Percentiles rank a stretch among this genome's conserved stretches.
Evolutionary conservation across 2,888 invertebrate species (phyloP).

Genomic region (Callyntrura sp.): DNA sequence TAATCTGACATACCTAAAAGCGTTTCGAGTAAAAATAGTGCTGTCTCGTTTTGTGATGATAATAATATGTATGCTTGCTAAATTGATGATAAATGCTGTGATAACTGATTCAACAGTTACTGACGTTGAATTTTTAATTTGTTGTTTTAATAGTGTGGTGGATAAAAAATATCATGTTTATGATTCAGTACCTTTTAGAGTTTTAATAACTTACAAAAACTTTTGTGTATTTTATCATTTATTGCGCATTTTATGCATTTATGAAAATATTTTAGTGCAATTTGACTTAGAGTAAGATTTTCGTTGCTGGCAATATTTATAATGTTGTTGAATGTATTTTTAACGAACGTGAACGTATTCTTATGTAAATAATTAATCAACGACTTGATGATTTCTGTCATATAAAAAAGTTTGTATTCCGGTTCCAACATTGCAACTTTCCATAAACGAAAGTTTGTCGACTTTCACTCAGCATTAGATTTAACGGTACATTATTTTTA

Average conservation of each 20-base stretch:
- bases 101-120: conserved; percentile 60
- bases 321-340: too few relatives aligned
- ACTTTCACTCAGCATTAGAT: too few relatives aligned
- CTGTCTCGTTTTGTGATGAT: conserved; percentile 65
- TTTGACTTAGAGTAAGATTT: neutral
- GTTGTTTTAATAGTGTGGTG: neutral
- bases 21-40: neutral
- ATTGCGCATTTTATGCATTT: conserved; percentile 12
- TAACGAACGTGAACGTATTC: too few relatives aligned
- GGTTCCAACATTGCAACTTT: too few relatives aligned
- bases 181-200: neutral
- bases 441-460: too few relatives aligned
- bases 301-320: conserved; percentile 35
- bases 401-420: too few relatives aligned
- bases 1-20: too few relatives aligned
- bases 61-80: conserved; percentile 56
- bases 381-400: too few relatives aligned
- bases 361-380: too few relatives aligned
- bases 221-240: neutral
- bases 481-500: too few relatives aligned
- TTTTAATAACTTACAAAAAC: too few relatives aligned
- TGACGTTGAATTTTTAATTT: conserved; percentile 24
- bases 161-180: too few relatives aligned
- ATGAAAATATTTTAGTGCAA: neutral
- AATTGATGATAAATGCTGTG: conserved; percentile 55